phyloP scores from a whole-genome alignment of 2,797 vertebrate species.

The Muscicapa striata region DNA sequence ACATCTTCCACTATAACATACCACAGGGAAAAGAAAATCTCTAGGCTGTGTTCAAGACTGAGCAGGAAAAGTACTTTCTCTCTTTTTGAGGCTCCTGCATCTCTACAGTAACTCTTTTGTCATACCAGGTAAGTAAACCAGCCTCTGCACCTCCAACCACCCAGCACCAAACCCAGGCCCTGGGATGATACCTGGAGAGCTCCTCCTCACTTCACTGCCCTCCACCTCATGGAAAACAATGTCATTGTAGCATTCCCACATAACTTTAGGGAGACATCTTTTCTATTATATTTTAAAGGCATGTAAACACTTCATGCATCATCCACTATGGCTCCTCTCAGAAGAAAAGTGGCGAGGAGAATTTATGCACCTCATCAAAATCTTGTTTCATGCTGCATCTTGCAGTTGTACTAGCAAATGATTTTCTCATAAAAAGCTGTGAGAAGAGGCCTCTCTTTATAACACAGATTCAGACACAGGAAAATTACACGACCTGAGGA shows the following conservation, averaged over 20 bases:
- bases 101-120: neutral
- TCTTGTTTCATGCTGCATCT: neutral
- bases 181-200: neutral
- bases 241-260: accelerated
- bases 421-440: neutral
- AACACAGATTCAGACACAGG: neutral
- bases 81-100: neutral
- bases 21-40: neutral
- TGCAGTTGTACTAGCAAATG: neutral
- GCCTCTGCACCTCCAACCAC: accelerated
- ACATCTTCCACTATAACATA: neutral
- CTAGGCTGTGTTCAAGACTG: neutral
- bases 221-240: neutral
- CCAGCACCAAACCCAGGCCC: neutral
- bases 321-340: neutral
- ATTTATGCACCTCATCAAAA: neutral
- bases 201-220: neutral
- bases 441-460: neutral
- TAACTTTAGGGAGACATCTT: neutral
- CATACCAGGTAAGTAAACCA: neutral
- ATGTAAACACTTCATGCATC: neutral
- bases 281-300: neutral
- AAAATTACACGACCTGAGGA: neutral
- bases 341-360: neutral
- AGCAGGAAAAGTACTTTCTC: neutral